Conservation (phyloP, 2,888 invertebrate genomes). For the Drosophila demipolita region DNA sequence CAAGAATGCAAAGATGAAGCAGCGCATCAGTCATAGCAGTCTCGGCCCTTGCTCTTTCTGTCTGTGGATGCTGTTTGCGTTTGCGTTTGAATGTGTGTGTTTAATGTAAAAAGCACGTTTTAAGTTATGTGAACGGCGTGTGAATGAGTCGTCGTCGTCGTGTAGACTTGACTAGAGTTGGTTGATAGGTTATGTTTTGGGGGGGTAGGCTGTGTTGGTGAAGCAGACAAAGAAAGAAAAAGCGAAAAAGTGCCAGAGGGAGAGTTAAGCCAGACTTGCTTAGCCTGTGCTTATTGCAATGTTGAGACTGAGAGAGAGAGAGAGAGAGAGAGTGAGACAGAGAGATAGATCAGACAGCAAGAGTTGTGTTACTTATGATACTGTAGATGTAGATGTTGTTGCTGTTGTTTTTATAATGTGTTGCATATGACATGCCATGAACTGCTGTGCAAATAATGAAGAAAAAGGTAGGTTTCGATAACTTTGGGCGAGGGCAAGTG, state of each 20-base stretch:
- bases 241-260: slow-evolving; percentile 7
- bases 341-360: slow-evolving; percentile 33
- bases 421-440: slow-evolving; percentile 46
- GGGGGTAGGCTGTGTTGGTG: too few relatives aligned
- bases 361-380: slow-evolving; percentile 31
- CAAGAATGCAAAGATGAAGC: slow-evolving; percentile 69
- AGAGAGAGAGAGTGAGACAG: neutral
- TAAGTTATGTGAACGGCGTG: slow-evolving; percentile 75
- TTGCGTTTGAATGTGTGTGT: slow-evolving; percentile 22
- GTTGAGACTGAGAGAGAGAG: neutral
- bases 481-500: slow-evolving; percentile 20
- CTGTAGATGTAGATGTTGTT: slow-evolving; percentile 5
- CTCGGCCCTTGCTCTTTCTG: slow-evolving; percentile 45
- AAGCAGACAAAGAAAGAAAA: slow-evolving; percentile 9
- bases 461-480: slow-evolving; percentile 17
- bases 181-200: too few relatives aligned
- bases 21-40: slow-evolving; percentile 31
- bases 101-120: slow-evolving; percentile 75
- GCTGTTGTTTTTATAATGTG: slow-evolving; percentile 32
- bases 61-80: slow-evolving; percentile 29
- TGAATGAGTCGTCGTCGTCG: slow-evolving; percentile 62
- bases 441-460: slow-evolving; percentile 43
- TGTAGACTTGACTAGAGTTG: slow-evolving; percentile 18
- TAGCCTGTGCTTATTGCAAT: slow-evolving; percentile 21
- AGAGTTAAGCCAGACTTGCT: slow-evolving; percentile 33